phyloP scores from a whole-genome alignment of 2,797 vertebrate genomes.

The Gadopsis bispinosus region DNA sequence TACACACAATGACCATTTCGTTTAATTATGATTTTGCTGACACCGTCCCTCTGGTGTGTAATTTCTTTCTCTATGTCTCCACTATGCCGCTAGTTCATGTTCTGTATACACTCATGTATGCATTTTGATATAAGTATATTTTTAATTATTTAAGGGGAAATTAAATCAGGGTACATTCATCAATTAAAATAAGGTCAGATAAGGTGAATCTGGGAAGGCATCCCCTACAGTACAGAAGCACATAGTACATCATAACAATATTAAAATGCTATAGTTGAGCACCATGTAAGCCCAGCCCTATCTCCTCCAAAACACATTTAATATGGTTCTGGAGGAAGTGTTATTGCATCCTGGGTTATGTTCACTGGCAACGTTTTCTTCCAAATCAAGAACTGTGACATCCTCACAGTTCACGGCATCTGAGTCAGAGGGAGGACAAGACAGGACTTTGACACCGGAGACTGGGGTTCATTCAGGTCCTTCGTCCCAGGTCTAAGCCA shows the following conservation, averaged over 20 bases:
- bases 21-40: conserved; percentile 23
- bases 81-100: not conserved
- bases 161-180: not conserved
- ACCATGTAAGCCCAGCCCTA: not conserved
- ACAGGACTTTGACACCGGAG: not conserved
- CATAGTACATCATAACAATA: not conserved
- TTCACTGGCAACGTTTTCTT: not conserved
- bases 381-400: not conserved
- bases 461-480: too few relatives aligned
- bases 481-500: too few relatives aligned
- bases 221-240: not conserved
- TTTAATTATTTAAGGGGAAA: not conserved
- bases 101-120: not conserved
- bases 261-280: not conserved
- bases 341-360: not conserved
- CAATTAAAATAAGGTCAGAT: not conserved
- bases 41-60: not conserved
- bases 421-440: not conserved
- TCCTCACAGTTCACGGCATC: not conserved
- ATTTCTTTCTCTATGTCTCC: not conserved
- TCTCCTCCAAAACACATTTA: not conserved
- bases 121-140: not conserved
- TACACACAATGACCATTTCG: conserved; percentile 13
- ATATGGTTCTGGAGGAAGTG: not conserved
- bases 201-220: not conserved